phyloP scores from a whole-genome alignment of 1,140 invertebrate genomes.

The Drosophila funebris region DNA sequence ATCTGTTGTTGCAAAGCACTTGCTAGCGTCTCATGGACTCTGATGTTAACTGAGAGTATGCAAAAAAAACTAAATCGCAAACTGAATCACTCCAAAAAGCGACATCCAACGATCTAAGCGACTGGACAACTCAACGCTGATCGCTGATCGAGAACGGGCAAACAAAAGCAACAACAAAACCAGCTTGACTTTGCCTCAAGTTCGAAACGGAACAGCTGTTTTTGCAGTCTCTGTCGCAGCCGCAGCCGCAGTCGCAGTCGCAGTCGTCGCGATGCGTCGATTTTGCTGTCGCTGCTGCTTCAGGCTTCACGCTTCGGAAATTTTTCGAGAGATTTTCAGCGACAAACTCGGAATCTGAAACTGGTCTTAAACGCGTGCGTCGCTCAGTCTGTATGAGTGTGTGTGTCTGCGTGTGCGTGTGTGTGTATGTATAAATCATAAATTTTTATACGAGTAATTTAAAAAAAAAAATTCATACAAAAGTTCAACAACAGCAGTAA shows the following conservation, averaged over 20 bases:
- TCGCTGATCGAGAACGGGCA: conserved; percentile 51
- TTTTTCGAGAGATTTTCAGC: conserved; percentile 68
- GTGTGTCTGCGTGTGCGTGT: conserved; percentile 16
- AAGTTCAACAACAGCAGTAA: conserved; percentile 48
- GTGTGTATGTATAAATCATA: conserved; percentile 48
- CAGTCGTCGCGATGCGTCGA: conserved; percentile 1
- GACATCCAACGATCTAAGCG: conserved; percentile 47
- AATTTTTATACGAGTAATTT: conserved; percentile 65
- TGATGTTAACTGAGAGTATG: neutral
- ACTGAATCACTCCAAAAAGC: conserved; percentile 52
- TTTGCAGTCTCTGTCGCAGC: conserved; percentile 15
- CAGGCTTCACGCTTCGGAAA: conserved; percentile 72
- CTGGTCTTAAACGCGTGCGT: conserved; percentile 64
- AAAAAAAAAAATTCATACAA: conserved; percentile 52
- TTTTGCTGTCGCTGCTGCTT: neutral
- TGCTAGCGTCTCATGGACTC: neutral
- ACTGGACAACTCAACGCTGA: conserved; percentile 37
- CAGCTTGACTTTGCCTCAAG: conserved; percentile 40
- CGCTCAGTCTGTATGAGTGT: conserved; percentile 4
- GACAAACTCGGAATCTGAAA: conserved; percentile 67
- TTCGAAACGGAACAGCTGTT: conserved; percentile 66
- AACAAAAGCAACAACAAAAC: conserved; percentile 35
- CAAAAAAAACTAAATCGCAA: conserved; percentile 49
- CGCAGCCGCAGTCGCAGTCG: conserved; percentile 1
- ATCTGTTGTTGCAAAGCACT: neutral